Conservation (phyloP, 2,113 vertebrate genomes). For the Daubentonia madagascariensis region DNA sequence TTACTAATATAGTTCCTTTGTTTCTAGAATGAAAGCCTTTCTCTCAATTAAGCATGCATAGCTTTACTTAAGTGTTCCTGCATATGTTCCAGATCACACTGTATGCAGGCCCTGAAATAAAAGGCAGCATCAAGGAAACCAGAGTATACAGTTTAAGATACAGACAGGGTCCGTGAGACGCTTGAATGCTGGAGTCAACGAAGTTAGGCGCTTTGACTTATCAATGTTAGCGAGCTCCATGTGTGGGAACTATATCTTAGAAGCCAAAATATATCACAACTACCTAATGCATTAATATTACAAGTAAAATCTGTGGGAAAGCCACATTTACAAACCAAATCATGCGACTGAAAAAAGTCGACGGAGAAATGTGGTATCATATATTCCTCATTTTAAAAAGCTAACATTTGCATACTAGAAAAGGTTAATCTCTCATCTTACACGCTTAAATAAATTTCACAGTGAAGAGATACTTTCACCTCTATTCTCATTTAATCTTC, state of each 20-base stretch:
- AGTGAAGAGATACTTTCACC: neutral
- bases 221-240: neutral
- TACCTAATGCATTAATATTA: neutral
- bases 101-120: neutral
- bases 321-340: neutral
- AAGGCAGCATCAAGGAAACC: neutral
- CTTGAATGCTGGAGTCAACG: neutral
- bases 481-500: neutral
- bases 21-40: conserved; percentile 7
- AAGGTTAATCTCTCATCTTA: neutral
- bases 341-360: neutral
- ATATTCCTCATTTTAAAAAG: neutral
- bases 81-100: neutral
- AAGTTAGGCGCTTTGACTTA: neutral
- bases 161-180: neutral
- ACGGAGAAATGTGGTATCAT: neutral
- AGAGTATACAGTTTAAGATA: neutral
- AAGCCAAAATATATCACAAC: neutral
- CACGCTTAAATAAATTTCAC: neutral
- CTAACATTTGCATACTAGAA: neutral
- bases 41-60: neutral
- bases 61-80: neutral
- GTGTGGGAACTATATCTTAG: neutral
- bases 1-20: neutral
- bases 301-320: neutral